phyloP scores from a whole-genome alignment of 2,797 vertebrate species.

The Lithobates sylvaticus region DNA sequence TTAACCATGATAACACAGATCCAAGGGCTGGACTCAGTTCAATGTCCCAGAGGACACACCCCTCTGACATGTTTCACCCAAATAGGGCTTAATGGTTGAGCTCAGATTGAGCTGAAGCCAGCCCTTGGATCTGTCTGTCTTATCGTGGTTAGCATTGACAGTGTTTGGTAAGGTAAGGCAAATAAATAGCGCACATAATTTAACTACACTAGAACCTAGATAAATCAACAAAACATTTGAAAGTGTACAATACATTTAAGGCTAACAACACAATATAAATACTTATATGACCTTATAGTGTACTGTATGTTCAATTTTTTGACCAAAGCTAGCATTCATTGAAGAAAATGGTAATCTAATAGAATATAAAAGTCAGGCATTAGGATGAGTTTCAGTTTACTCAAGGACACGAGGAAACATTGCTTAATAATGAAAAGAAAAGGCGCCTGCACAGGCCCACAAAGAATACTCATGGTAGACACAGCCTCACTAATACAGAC shows the following conservation, averaged over 20 bases:
- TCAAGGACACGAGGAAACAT: slow-evolving; percentile 29
- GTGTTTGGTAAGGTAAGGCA: too few species aligned
- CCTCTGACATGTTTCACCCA: too few species aligned
- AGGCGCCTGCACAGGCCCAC: slow-evolving; percentile 2
- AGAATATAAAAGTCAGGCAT: slow-evolving; percentile 18
- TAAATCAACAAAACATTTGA: too few species aligned
- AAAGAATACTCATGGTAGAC: slow-evolving; percentile 43
- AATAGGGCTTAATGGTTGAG: too few species aligned
- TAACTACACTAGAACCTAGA: too few species aligned
- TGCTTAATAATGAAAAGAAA: slow-evolving; percentile 28
- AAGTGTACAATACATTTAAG: neutral
- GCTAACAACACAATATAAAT: neutral
- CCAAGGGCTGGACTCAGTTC: too few species aligned
- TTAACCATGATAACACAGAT: too few species aligned
- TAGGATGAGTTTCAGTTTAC: slow-evolving; percentile 11
- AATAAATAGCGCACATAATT: too few species aligned
- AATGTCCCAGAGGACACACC: too few species aligned
- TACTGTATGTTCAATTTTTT: neutral
- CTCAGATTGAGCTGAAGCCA: too few species aligned
- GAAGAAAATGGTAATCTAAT: neutral
- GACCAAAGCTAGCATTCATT: neutral
- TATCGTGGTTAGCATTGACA: too few species aligned
- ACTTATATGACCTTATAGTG: neutral
- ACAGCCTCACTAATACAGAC: slow-evolving; percentile 10
- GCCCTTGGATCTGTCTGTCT: too few species aligned